Evolutionary conservation across 92 coral and sea anemone species (phyloP), one percentile per base, ranked within the genome.

Genomic region (Actinernus sp.): DNA sequence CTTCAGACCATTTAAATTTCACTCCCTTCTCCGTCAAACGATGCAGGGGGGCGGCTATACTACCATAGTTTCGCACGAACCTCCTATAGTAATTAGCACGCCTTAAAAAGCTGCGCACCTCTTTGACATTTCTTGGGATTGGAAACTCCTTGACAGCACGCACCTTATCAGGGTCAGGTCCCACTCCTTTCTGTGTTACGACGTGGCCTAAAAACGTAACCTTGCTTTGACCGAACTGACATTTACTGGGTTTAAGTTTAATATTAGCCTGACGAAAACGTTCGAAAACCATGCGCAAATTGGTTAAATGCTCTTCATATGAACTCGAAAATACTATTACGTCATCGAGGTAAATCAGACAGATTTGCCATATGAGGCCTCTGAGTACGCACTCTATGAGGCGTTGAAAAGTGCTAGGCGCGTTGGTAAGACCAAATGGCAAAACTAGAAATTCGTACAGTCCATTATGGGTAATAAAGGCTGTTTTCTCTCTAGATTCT

Each of bases 151-250:
- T 17, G 0, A 88, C 84, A 2, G 83, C 76, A 0, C 44, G 16
- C 9, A 88, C 64, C 51, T 83, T 88, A 11, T 58, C 69, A 6
- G 72, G 74, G 25, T 84, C 85, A 1, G 91, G 91, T 13, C 61
- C 47, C 3, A 84, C 58, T 0, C 91, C 96, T 0, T 73, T 18
- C 0, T 46, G 27, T 0, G 85, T 77, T 13, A 89, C 78, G 0
- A 71, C 36, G 18, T 73, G 96, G 9, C 96, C 88, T 8, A 89
- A 29, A 43, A 31, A 89, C 3, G 46, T 21, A 3, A 88, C 83
- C 22, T 83, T 10, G 1, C 9, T 1, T 10, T 55, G 31, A 0
- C 43, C 84, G 46, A 82, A 88, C 8, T 34, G 41, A 14, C 41
- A 34, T 14, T 34, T n/a, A n/a, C n/a, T n/a, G n/a, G n/a, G n/a